These are phyloP conservation scores for Columba livia DNA, from an alignment of 2,113 vertebrate genomes.

Conservation along the genomic window DNA sequence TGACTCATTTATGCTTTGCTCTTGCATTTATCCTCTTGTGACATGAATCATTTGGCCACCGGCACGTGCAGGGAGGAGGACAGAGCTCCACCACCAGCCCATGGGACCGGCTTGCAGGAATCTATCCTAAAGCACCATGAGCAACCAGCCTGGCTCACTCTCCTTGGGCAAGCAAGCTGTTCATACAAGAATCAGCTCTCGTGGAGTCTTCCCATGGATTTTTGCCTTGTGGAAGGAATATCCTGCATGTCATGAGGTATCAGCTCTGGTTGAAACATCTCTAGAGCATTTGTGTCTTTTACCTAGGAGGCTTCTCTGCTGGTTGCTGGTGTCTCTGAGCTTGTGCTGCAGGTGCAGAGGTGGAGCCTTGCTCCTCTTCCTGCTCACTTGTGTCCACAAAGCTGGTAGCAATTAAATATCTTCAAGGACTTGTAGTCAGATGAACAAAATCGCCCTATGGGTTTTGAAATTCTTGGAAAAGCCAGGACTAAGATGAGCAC, in stretches of 20 bases:
- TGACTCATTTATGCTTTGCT: conserved; percentile 37
- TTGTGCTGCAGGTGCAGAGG: not conserved
- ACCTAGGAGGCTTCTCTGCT: not conserved
- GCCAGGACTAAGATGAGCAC: not conserved
- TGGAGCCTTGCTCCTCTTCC: not conserved
- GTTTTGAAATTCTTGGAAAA: not conserved
- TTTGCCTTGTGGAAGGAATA: not conserved
- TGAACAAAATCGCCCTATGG: not conserved
- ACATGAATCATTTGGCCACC: conserved; percentile 9
- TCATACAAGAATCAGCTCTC: rapidly evolving
- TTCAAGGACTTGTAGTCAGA: not conserved
- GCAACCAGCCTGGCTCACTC: not conserved
- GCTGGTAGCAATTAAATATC: not conserved
- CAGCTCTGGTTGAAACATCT: not conserved
- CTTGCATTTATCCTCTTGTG: not conserved
- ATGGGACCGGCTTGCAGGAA: not conserved
- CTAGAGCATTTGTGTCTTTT: not conserved
- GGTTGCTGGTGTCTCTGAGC: not conserved
- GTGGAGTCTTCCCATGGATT: not conserved
- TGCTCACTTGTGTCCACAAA: not conserved
- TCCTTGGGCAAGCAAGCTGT: not conserved
- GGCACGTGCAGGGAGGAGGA: not conserved
- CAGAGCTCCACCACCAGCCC: not conserved
- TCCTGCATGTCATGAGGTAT: not conserved
- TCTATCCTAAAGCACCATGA: not conserved